These are phyloP conservation scores for Sphaeridia pumilis DNA, from an alignment of 2,888 invertebrate genomes.

Conservation along the genomic window DNA sequence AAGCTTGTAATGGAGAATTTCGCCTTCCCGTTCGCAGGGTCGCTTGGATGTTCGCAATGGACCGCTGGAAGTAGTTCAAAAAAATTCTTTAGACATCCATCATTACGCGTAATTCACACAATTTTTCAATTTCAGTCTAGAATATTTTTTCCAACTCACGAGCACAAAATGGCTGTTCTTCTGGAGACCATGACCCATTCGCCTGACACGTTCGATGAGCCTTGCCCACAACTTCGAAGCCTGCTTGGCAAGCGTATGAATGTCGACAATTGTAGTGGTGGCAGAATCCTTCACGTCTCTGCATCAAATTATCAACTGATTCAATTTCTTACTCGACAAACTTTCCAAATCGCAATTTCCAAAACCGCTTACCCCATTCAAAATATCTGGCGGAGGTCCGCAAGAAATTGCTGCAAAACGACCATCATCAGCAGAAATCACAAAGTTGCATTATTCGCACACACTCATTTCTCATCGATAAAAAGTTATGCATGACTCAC, in stretches of 20 bases:
- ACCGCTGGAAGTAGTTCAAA: constrained; percentile 90
- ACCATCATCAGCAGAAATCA: too few relatives aligned
- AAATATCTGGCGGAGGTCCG: constrained; percentile 11
- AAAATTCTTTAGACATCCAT: too few relatives aligned
- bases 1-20: constrained; percentile 85
- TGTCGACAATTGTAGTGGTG: constrained; percentile 86
- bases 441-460: background rate
- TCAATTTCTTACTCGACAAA: too few relatives aligned
- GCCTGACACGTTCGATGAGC: constrained; percentile 76
- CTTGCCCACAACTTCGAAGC: constrained; percentile 82
- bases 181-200: constrained; percentile 83
- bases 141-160: too few relatives aligned
- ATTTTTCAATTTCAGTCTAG: too few relatives aligned
- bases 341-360: background rate
- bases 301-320: background rate
- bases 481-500: too few relatives aligned
- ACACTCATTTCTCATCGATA: too few relatives aligned
- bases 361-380: constrained; percentile 8
- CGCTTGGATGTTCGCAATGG: constrained; percentile 82
- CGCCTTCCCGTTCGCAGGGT: constrained; percentile 84
- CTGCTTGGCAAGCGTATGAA: constrained; percentile 82
- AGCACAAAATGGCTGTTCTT: constrained; percentile 82
- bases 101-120: too few relatives aligned
- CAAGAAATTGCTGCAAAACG: constrained; percentile 14
- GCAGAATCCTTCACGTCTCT: constrained; percentile 72